Percentiles rank a stretch among this genome's conserved stretches.
phyloP scores from a whole-genome alignment of 2,888 invertebrate species.

The Chrysodeixis includens region DNA sequence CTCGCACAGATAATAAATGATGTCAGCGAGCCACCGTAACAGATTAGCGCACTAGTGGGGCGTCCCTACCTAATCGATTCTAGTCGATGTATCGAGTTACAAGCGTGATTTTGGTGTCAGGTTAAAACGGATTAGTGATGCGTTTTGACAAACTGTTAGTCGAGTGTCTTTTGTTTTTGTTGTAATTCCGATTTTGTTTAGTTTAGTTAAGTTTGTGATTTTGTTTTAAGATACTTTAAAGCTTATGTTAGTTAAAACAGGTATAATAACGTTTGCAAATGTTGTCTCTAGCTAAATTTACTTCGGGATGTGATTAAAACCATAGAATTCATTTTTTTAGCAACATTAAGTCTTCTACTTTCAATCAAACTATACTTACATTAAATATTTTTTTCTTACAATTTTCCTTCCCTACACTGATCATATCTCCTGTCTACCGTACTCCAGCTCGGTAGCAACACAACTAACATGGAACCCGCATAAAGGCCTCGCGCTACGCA shows the following conservation, averaged over 20 bases:
- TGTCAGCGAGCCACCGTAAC: conserved; percentile 57
- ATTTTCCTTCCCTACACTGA: neutral
- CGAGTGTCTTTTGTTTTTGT: conserved; percentile 19
- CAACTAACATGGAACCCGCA: conserved; percentile 52
- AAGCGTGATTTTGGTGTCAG: conserved; percentile 61
- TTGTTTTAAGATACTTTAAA: too few relatives aligned
- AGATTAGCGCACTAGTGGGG: conserved; percentile 63
- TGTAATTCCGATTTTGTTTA: conserved; percentile 18
- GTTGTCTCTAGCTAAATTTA: too few relatives aligned
- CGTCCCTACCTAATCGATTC: conserved; percentile 68
- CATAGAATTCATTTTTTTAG: too few relatives aligned
- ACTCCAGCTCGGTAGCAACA: conserved; percentile 19
- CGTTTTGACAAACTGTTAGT: conserved; percentile 46
- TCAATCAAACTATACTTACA: neutral
- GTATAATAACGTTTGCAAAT: too few relatives aligned
- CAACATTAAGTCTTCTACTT: too few relatives aligned
- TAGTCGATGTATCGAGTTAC: conserved; percentile 61
- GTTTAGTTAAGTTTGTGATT: too few relatives aligned
- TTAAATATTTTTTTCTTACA: too few relatives aligned
- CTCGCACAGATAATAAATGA: conserved; percentile 60
- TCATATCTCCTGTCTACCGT: neutral
- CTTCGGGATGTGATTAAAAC: too few relatives aligned
- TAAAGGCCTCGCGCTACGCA: conserved; percentile 40
- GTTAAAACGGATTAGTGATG: conserved; percentile 48
- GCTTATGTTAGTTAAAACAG: too few relatives aligned